Conservation (phyloP, 2,888 invertebrate species). For the Eretmocerus hayati region DNA sequence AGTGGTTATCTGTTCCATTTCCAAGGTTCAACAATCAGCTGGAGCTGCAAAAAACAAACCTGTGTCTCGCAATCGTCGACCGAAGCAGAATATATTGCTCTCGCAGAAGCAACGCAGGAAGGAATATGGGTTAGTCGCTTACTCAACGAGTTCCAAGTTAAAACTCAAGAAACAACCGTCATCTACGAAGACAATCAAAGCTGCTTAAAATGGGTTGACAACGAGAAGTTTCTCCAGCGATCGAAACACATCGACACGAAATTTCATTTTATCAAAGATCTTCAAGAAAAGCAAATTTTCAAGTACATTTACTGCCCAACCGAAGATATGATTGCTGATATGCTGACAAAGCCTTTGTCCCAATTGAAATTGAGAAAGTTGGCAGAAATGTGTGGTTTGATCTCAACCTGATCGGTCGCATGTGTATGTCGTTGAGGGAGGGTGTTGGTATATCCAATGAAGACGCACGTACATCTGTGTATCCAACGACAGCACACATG, state of each 20-base stretch:
- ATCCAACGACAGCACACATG: background rate
- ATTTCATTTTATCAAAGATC: constrained; percentile 17
- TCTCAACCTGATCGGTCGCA: background rate
- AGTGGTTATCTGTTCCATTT: constrained; percentile 30
- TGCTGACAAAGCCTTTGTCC: constrained; percentile 29
- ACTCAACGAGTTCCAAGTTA: constrained; percentile 18
- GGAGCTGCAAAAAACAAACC: constrained; percentile 28
- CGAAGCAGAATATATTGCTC: constrained; percentile 25
- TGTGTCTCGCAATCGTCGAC: constrained; percentile 23
- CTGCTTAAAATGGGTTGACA: constrained; percentile 25
- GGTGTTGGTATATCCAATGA: constrained; percentile 4
- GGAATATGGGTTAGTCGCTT: constrained; percentile 23
- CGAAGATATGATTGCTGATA: constrained; percentile 28
- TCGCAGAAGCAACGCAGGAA: constrained; percentile 27
- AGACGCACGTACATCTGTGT: too few relatives aligned
- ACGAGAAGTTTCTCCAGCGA: constrained; percentile 25
- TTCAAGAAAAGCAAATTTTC: constrained; percentile 17
- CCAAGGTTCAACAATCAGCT: constrained; percentile 22
- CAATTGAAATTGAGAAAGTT: constrained; percentile 14
- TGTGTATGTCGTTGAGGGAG: constrained; percentile 1
- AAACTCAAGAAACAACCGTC: constrained; percentile 13
- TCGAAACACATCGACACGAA: constrained; percentile 27
- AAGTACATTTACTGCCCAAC: constrained; percentile 27
- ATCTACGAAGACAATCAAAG: constrained; percentile 31
- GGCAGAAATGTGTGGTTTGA: background rate